Conservation (phyloP, 2,888 invertebrate species). For the Mayetiola destructor region DNA sequence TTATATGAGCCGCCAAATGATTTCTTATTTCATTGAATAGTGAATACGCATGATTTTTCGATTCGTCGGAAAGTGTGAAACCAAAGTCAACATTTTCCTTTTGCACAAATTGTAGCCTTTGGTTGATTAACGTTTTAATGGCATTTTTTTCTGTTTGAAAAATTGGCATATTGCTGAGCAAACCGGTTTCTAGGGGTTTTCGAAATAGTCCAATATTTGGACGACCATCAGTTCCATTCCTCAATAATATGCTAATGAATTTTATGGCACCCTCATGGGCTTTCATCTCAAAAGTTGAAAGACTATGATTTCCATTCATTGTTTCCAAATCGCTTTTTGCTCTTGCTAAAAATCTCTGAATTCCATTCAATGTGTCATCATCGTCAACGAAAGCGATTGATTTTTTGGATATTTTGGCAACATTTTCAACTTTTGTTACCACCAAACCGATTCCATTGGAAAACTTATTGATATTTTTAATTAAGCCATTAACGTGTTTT, state of each 20-base stretch:
- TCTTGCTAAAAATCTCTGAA: constrained; percentile 12
- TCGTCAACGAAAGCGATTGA: constrained; percentile 13
- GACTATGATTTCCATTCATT: neutral
- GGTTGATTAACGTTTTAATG: constrained; percentile 1
- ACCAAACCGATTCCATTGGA: constrained; percentile 16
- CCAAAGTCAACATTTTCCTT: constrained; percentile 15
- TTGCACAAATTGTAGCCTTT: neutral
- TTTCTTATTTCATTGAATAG: neutral
- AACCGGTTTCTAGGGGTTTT: constrained; percentile 1
- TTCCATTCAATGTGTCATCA: neutral
- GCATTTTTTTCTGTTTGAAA: constrained; percentile 1
- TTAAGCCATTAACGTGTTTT: constrained; percentile 14
- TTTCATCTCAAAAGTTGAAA: neutral
- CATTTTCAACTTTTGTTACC: constrained; percentile 18
- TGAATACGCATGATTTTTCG: constrained; percentile 12
- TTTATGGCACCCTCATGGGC: neutral
- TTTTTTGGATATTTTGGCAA: neutral
- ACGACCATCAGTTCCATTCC: constrained; percentile 5
- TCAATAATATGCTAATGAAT: constrained; percentile 14
- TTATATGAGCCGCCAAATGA: neutral
- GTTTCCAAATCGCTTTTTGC: neutral
- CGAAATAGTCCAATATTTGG: constrained; percentile 14
- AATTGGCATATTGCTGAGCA: neutral
- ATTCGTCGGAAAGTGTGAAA: constrained; percentile 14
- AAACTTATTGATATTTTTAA: constrained; percentile 16